Conservation (phyloP, 2,113 vertebrate genomes). For the Chauna torquata region DNA sequence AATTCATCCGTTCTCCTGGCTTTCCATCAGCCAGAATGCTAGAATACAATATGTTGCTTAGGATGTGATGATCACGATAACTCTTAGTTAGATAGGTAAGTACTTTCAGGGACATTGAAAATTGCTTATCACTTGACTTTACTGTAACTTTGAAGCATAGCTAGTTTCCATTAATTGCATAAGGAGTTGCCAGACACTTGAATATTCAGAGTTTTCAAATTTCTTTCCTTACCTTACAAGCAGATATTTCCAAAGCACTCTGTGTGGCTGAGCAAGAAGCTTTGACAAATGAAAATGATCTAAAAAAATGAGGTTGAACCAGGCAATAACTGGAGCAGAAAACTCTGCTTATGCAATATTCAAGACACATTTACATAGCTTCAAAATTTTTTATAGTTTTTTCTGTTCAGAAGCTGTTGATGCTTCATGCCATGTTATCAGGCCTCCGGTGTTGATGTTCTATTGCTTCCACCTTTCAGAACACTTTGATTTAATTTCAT, state of each 20-base stretch:
- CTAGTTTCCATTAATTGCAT: not conserved
- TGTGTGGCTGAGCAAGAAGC: not conserved
- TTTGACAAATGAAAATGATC: not conserved
- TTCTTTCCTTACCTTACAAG: not conserved
- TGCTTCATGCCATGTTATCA: not conserved
- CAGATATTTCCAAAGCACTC: not conserved
- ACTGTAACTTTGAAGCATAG: not conserved
- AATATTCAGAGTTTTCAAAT: not conserved
- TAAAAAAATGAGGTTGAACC: not conserved
- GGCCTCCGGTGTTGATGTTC: not conserved
- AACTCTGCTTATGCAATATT: not conserved
- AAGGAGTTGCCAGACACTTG: not conserved
- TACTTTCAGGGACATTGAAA: not conserved
- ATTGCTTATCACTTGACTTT: not conserved
- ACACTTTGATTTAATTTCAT: not conserved
- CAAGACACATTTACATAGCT: not conserved
- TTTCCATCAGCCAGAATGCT: not conserved
- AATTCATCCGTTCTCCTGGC: not conserved
- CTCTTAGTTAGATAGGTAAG: not conserved
- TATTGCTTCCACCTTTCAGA: not conserved
- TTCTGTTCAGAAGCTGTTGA: not conserved
- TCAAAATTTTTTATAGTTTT: not conserved
- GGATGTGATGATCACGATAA: accelerated
- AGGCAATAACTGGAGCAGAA: not conserved
- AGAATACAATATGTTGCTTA: not conserved